Percentiles rank a stretch among this genome's conserved stretches.
Conservation (phyloP, 2,797 vertebrate genomes). For the Synaphobranchus kaupii region DNA sequence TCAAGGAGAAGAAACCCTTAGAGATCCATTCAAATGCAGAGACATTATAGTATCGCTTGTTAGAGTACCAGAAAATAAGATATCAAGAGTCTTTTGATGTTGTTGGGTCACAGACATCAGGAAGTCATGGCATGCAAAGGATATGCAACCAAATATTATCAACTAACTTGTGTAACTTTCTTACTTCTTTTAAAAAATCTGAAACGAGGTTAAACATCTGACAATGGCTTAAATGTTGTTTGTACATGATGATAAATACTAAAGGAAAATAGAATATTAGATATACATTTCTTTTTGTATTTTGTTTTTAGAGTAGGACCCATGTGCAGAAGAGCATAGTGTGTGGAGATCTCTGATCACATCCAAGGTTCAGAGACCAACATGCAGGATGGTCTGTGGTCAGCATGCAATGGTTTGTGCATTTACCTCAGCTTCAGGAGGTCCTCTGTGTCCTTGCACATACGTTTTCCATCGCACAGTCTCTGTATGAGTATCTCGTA, state of each 20-base stretch:
- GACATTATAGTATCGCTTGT: too few species aligned
- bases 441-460: conserved; percentile 94
- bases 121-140: too few species aligned
- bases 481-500: conserved; percentile 85
- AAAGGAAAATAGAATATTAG: background rate
- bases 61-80: too few species aligned
- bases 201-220: too few species aligned
- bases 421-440: conserved; percentile 88
- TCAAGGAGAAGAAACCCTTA: too few species aligned
- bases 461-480: conserved; percentile 84
- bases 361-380: background rate
- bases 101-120: too few species aligned
- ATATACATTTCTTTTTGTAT: background rate
- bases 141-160: too few species aligned
- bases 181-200: too few species aligned
- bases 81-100: too few species aligned
- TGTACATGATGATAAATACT: background rate
- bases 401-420: background rate
- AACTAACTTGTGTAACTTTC: too few species aligned
- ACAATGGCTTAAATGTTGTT: too few species aligned
- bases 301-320: background rate
- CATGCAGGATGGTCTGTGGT: background rate
- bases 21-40: too few species aligned
- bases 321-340: background rate
- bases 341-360: background rate